A percentile compares a stretch with the other conserved stretches of the same genome.
phyloP scores from a whole-genome alignment of 2,797 vertebrate genomes.

The Taenioides sp. region DNA sequence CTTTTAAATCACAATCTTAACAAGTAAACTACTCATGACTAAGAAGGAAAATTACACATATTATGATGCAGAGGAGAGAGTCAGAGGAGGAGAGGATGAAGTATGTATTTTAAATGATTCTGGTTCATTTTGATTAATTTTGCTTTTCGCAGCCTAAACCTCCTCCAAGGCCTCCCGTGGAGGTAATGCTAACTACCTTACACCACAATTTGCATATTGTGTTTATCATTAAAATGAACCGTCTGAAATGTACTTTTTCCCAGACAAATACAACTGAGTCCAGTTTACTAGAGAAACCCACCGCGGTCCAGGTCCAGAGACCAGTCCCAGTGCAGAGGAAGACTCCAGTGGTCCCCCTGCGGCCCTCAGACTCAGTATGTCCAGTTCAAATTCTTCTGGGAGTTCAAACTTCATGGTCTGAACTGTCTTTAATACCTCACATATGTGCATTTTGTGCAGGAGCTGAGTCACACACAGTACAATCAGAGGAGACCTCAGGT shows the following conservation, averaged over 20 bases:
- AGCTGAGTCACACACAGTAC: slow-evolving; percentile 43
- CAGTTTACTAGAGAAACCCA: slow-evolving; percentile 5
- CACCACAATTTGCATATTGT: background rate
- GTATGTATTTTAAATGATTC: background rate
- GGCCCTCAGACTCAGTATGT: slow-evolving; percentile 45
- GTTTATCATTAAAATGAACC: background rate
- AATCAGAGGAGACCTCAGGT: slow-evolving; percentile 40
- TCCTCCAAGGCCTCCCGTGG: slow-evolving; percentile 36
- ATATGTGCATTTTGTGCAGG: slow-evolving; percentile 33
- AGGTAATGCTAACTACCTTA: slow-evolving; percentile 34
- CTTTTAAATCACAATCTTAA: background rate
- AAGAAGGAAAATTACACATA: too few relatives aligned
- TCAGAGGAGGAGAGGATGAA: background rate
- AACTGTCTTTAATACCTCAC: too few relatives aligned
- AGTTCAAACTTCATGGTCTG: background rate
- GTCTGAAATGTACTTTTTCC: background rate
- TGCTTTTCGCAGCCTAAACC: slow-evolving; percentile 38
- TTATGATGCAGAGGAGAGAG: too few relatives aligned
- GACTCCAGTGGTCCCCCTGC: slow-evolving; percentile 34
- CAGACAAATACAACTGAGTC: slow-evolving; percentile 39
- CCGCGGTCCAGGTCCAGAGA: slow-evolving; percentile 7
- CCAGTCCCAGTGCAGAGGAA: slow-evolving; percentile 8
- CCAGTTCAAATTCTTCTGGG: background rate
- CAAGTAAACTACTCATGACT: too few relatives aligned
- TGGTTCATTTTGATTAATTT: background rate